Base-by-base conservation (phyloP, 2,888 invertebrate genomes). In the Ischnus inquisitorius region DNA sequence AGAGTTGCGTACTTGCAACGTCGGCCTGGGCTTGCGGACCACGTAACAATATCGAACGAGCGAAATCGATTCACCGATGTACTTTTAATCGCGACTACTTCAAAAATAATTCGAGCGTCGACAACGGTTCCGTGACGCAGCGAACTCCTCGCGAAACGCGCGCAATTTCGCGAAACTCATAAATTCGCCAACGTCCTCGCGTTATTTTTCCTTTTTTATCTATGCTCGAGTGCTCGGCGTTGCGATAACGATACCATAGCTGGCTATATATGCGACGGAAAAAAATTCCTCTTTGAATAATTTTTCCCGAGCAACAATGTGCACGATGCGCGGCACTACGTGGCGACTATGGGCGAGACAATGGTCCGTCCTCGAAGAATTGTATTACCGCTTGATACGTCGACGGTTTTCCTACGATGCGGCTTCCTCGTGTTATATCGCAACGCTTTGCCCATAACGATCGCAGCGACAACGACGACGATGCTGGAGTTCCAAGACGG, bases 1-100 rank as follows among this genome's bases (percentile, higher is more conserved):
- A 19, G 67, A 86, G 85, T 87, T 86, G 85, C 83, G 85, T 76
- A 60, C 79, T 68, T 51, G 67, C 14, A 43, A 22, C 39, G 14
- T 57, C n/a, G 6, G 28, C 51, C 34, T 51, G 43, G 54, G 10
- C 28, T 34, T 51, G 54, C 54, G 43, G 57, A 80, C 57, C 80
- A 62, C 48, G 68, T 62, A 57, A 64, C 28, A 25, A 34, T 41
- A 57, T 60, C 64, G 39, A n/a, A 69, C 76, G 51, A 54, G 60
- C 51, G 43, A 72, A 72, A 79, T 65, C 64, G 79, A 79, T 72
- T 34, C 34, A 1, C 71, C 14, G n/a, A 25, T 39, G 34, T 43
- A 64, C 62, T 72, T 72, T 28, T n/a, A n/a, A 28, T 14, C 51
- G 8, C 51, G 79, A 64, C 12, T 28, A 71, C 16, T 54, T 79